Conservation (phyloP, 1,140 invertebrate genomes). For the Aphelenchoides avenae region DNA sequence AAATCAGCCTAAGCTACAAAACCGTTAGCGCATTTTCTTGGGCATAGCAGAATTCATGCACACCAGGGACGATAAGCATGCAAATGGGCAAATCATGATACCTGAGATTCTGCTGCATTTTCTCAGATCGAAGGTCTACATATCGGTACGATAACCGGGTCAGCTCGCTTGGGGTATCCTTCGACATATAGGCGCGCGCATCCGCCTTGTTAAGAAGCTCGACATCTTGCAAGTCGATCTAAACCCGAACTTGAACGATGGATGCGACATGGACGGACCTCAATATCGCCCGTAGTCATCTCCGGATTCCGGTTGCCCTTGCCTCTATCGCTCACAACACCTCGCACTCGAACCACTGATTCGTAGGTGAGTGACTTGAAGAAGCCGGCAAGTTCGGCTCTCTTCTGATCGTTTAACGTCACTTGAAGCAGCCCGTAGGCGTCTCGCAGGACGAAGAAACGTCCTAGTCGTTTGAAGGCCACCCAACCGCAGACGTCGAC, state of each 20-base stretch:
- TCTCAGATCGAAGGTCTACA: conserved; percentile 32
- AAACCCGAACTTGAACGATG: conserved; percentile 17
- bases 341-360: conserved; percentile 29
- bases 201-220: conserved; percentile 15
- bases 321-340: conserved; percentile 30
- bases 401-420: conserved; percentile 18
- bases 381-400: background rate
- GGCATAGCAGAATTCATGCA: background rate
- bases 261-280: conserved; percentile 19
- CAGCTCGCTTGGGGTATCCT: background rate
- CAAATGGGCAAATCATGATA: too few relatives aligned
- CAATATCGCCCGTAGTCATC: conserved; percentile 44
- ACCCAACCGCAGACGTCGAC: conserved; percentile 48
- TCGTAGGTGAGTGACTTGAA: conserved; percentile 18
- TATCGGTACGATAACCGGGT: conserved; percentile 36
- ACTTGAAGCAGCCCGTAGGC: conserved; percentile 34
- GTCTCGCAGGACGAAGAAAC: conserved; percentile 37
- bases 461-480: conserved; percentile 24
- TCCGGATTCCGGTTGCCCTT: conserved; percentile 27
- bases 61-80: too few relatives aligned
- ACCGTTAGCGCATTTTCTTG: conserved; percentile 5
- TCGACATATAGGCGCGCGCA: conserved; percentile 1
- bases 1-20: conserved; percentile 3
- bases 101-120: conserved; percentile 41
- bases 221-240: background rate